Evolutionary conservation across 2,113 vertebrate genomes (phyloP).

Genomic region (Bubo blakistoni): DNA sequence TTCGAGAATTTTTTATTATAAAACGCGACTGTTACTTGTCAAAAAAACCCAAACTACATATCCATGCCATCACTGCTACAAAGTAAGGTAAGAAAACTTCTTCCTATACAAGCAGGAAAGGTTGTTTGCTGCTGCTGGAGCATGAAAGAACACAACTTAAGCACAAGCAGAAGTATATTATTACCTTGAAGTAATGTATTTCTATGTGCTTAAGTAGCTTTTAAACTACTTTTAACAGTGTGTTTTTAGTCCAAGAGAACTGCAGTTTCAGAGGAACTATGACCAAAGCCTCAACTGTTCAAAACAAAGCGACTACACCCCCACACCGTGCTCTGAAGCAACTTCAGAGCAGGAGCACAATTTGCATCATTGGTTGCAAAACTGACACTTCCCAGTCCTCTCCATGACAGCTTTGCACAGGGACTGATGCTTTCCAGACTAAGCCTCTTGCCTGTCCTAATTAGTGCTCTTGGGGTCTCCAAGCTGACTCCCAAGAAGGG

Average conservation of each 20-base stretch:
- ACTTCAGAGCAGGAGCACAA: neutral
- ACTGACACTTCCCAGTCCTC: neutral
- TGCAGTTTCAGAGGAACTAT: neutral
- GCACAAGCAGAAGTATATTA: neutral
- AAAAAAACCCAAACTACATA: neutral
- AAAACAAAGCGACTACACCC: neutral
- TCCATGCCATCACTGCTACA: neutral
- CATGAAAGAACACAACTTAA: neutral
- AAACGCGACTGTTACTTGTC: neutral
- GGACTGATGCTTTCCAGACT: conserved; percentile 22
- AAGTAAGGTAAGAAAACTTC: neutral
- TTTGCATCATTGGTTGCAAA: conserved; percentile 29
- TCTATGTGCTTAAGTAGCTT: neutral
- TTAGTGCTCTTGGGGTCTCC: conserved; percentile 34
- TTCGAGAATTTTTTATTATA: neutral
- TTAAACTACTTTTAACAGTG: neutral
- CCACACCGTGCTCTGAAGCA: neutral
- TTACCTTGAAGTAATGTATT: neutral
- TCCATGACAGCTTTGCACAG: neutral
- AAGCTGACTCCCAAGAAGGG: conserved; percentile 50
- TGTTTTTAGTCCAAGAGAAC: neutral
- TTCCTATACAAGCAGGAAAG: neutral
- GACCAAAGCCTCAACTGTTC: neutral
- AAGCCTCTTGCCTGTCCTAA: conserved; percentile 9
- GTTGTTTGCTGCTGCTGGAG: neutral